These are phyloP conservation scores for Mycalesis mineus DNA, from an alignment of 2,888 invertebrate species.

Conservation along the genomic window DNA sequence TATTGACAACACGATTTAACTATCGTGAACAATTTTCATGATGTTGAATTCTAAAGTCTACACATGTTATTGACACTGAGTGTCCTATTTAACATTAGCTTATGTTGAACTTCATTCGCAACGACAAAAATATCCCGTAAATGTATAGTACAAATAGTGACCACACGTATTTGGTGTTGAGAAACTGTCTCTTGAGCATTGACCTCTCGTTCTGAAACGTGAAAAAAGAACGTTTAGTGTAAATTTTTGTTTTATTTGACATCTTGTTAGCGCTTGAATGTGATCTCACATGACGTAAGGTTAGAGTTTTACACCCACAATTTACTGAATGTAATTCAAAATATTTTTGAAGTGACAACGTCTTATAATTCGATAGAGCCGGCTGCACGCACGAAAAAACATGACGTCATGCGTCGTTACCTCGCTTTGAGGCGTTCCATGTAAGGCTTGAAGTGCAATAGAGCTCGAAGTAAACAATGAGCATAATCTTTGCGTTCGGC, in stretches of 20 bases:
- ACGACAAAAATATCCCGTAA: constrained; percentile 50
- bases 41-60: background rate
- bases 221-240: constrained; percentile 1
- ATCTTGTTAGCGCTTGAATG: background rate
- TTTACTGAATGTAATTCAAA: no score
- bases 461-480: no score
- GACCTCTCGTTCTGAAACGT: constrained; percentile 51
- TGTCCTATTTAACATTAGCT: constrained; percentile 23
- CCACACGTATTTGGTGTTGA: constrained; percentile 58
- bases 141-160: constrained; percentile 56
- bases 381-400: no score
- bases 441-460: no score
- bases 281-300: background rate
- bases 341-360: no score
- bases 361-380: no score
- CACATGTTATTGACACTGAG: background rate
- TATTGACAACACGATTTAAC: background rate
- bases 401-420: no score
- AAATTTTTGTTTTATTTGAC: no score
- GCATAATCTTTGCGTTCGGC: no score
- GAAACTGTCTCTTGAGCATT: constrained; percentile 41
- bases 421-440: no score
- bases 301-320: no score
- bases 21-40: background rate
- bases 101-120: constrained; percentile 32